Conservation (phyloP, 2,888 invertebrate genomes). For the Ferdinandea cuprea region DNA sequence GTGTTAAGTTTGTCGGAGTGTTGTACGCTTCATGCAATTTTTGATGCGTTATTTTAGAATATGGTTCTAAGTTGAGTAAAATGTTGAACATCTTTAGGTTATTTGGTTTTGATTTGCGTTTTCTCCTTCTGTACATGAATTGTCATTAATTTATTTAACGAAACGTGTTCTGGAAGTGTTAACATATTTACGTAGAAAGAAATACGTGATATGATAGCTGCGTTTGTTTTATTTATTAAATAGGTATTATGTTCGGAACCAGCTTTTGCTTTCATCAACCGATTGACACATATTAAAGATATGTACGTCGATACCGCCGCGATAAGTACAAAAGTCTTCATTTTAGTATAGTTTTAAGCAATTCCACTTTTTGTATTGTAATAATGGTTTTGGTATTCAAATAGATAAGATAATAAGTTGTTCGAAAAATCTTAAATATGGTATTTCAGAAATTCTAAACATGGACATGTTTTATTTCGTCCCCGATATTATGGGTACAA, state of each 20-base stretch:
- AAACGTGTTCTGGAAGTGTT: conserved; percentile 10
- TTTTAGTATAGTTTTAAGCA: too few species aligned
- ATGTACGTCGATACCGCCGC: too few species aligned
- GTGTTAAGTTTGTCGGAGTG: background rate
- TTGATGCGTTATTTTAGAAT: background rate
- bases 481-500: too few species aligned
- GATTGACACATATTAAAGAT: background rate
- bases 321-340: too few species aligned
- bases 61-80: background rate
- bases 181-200: background rate
- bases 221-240: background rate
- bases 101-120: background rate
- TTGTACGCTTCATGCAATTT: background rate
- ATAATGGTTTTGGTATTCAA: too few species aligned
- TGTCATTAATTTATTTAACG: background rate
- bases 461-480: too few species aligned
- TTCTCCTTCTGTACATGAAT: conserved; percentile 1
- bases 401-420: too few species aligned
- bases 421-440: too few species aligned
- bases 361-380: too few species aligned
- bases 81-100: background rate
- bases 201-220: background rate
- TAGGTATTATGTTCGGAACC: background rate
- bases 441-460: too few species aligned
- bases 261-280: background rate